Evolutionary conservation across 92 coral and sea anemone genomes (phyloP).

Genomic region (Montipora capitata): DNA sequence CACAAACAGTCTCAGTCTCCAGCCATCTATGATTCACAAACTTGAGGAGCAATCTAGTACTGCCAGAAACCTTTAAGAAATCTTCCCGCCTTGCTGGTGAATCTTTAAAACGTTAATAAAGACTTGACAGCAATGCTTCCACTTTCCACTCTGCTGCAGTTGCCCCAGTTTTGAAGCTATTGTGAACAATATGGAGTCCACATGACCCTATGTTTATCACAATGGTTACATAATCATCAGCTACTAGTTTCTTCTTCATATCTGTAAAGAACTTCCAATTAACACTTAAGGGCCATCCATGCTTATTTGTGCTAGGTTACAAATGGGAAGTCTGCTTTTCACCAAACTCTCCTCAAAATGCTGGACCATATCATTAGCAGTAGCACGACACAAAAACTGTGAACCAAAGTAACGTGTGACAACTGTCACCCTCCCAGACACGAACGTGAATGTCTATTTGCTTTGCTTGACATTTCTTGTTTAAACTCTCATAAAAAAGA

Average conservation of each 20-base stretch:
- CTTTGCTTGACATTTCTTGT: slow-evolving; percentile 45
- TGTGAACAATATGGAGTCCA: no score
- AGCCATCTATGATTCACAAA: slow-evolving; percentile 61
- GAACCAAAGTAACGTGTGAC: no score
- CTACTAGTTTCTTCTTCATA: no score
- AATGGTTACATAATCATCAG: no score
- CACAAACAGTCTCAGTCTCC: slow-evolving; percentile 60
- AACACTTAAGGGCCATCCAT: slow-evolving; percentile 58
- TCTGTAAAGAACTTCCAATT: no score
- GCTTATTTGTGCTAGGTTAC: slow-evolving; percentile 46
- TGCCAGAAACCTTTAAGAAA: slow-evolving; percentile 16
- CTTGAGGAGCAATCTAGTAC: slow-evolving; percentile 59
- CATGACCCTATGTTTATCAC: no score
- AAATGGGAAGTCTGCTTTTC: slow-evolving; percentile 24
- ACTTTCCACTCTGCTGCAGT: no score
- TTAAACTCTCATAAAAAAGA: slow-evolving; percentile 2
- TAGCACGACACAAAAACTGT: slow-evolving; percentile 53
- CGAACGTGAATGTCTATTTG: slow-evolving; percentile 55
- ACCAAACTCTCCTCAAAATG: slow-evolving; percentile 15
- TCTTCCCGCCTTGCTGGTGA: no score
- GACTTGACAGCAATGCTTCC: no score
- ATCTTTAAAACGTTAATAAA: no score
- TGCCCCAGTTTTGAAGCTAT: no score
- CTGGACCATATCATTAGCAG: slow-evolving; percentile 49
- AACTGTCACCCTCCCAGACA: slow-evolving; percentile 37